Percentiles rank a stretch among this genome's conserved stretches.
These are phyloP conservation scores for Rhizoglyphus robini DNA, from an alignment of 1,140 invertebrate genomes.

Conservation along the genomic window DNA sequence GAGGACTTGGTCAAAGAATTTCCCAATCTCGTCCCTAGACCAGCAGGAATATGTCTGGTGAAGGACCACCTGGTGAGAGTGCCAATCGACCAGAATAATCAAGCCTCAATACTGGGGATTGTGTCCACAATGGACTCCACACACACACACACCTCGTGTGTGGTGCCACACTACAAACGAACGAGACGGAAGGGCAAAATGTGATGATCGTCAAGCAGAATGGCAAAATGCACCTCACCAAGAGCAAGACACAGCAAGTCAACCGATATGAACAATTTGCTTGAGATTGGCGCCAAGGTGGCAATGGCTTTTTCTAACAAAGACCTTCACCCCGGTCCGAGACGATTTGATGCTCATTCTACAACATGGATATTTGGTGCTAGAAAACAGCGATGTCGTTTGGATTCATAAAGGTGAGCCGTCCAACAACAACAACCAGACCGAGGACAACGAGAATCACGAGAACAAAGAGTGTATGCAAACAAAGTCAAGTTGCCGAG, in stretches of 20 bases:
- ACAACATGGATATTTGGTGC: neutral
- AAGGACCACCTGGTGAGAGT: neutral
- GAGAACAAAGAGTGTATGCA: neutral
- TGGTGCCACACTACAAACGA: neutral
- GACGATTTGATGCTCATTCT: neutral
- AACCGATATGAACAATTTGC: too few species aligned
- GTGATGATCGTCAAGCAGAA: neutral
- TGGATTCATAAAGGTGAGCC: neutral
- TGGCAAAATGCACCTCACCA: too few species aligned
- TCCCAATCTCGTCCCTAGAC: neutral
- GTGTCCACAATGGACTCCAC: too few species aligned
- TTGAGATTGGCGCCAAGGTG: neutral
- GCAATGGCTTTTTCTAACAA: neutral
- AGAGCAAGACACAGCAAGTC: too few species aligned
- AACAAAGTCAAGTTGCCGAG: neutral
- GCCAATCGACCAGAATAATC: neutral
- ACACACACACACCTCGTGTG: too few species aligned
- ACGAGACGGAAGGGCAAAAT: neutral
- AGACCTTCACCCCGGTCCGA: too few species aligned
- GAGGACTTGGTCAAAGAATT: neutral
- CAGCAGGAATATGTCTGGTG: neutral
- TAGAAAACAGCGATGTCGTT: neutral
- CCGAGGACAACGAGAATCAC: neutral
- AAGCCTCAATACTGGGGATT: neutral
- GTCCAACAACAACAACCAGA: neutral